phyloP scores from a whole-genome alignment of 2,797 vertebrate genomes.

The Novumbra hubbsi region DNA sequence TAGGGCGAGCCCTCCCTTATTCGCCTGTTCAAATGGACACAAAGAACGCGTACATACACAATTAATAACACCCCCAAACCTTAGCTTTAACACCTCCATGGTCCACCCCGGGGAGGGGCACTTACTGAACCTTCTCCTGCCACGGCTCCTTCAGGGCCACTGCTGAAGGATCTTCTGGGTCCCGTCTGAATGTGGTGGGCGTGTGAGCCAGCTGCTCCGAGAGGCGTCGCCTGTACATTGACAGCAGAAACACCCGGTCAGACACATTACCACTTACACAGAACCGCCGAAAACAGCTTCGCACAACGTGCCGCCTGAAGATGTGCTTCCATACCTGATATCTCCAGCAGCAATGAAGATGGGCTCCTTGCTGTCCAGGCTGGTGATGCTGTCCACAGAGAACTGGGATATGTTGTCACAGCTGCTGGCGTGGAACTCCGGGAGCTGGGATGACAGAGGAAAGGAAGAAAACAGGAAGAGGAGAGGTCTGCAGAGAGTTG shows the following conservation, averaged over 20 bases:
- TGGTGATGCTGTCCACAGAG: constrained; percentile 96
- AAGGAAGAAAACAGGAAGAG: background rate
- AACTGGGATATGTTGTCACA: constrained; percentile 99
- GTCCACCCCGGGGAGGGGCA: background rate
- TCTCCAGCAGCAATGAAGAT: constrained; percentile 95
- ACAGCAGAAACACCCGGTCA: background rate
- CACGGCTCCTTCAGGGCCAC: constrained; percentile 96
- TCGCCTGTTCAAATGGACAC: constrained; percentile 68
- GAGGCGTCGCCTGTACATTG: constrained; percentile 79
- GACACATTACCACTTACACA: background rate
- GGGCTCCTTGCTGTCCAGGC: constrained; percentile 94
- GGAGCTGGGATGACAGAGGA: constrained; percentile 71
- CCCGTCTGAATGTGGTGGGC: constrained; percentile 89
- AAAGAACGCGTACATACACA: background rate
- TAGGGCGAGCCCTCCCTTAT: constrained; percentile 93
- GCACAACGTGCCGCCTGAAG: background rate
- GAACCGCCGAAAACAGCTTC: background rate
- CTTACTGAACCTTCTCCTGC: constrained; percentile 94
- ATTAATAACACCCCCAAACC: background rate
- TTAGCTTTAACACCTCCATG: background rate
- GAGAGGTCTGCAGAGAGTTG: background rate
- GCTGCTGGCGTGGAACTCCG: constrained; percentile 91
- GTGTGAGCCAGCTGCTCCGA: constrained; percentile 93
- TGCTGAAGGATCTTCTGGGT: constrained; percentile 93
- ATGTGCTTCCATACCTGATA: constrained; percentile 80